Evolutionary conservation across 2,888 invertebrate genomes (phyloP).

Genomic region (Imbricaverruca yamaguchii): DNA sequence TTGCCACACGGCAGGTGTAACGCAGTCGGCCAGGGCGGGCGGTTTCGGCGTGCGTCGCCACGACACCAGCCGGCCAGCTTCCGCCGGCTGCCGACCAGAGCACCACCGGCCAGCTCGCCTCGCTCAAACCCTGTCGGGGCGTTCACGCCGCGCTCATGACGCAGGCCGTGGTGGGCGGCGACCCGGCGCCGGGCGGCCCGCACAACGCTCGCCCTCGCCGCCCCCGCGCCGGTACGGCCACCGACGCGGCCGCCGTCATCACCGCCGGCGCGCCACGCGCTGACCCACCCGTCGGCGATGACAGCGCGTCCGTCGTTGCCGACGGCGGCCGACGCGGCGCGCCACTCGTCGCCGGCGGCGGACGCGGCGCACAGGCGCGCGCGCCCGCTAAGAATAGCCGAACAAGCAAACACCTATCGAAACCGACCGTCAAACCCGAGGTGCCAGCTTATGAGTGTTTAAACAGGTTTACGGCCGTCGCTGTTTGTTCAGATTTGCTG

Average conservation of each 20-base stretch:
- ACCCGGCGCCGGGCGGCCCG: not conserved
- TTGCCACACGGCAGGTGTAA: too few species aligned
- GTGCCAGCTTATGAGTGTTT: constrained; percentile 21
- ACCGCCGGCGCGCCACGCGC: not conserved
- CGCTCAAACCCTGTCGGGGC: not conserved
- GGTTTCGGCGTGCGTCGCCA: not conserved
- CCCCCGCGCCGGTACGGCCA: not conserved
- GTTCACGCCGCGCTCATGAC: not conserved
- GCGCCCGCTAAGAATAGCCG: not conserved
- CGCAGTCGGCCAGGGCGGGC: too few species aligned
- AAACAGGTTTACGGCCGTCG: not conserved
- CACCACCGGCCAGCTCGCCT: not conserved
- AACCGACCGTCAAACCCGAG: not conserved
- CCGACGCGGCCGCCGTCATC: not conserved
- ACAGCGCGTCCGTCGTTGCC: too few species aligned
- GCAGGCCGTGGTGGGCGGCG: not conserved
- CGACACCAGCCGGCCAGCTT: not conserved
- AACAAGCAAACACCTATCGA: constrained; percentile 13
- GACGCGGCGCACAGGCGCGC: not conserved
- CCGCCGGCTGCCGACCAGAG: not conserved
- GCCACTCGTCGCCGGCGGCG: not conserved
- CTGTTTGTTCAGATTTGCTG: constrained; percentile 13
- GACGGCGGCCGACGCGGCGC: not conserved
- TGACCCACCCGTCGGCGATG: too few species aligned
- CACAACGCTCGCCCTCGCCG: constrained; percentile 2